These are phyloP conservation scores for Micronycteris hirsuta DNA, from an alignment of 2,113 vertebrate genomes.

Conservation along the genomic window DNA sequence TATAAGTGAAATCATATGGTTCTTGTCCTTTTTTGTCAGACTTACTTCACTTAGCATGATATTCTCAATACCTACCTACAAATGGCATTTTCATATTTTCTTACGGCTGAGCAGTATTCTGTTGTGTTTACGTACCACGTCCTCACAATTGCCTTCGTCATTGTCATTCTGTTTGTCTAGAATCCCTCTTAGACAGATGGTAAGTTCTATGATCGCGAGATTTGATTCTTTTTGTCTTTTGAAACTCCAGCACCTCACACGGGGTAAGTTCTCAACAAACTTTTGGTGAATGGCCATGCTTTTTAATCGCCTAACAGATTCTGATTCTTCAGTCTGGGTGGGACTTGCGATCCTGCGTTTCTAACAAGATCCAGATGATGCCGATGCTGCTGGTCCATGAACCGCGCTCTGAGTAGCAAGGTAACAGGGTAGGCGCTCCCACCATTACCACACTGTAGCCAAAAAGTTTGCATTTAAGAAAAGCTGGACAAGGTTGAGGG, in stretches of 20 bases:
- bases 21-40: not conserved
- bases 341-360: not conserved
- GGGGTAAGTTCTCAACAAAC: not conserved
- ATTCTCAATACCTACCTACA: not conserved
- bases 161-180: not conserved
- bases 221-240: not conserved
- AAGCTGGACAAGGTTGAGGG: not conserved
- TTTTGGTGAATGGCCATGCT: not conserved
- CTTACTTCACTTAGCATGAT: not conserved
- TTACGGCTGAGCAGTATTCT: not conserved
- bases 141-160: not conserved
- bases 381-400: not conserved
- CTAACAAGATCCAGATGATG: not conserved
- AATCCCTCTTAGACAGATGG: not conserved
- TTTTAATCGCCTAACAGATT: not conserved
- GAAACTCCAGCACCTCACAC: not conserved
- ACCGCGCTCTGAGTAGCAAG: not conserved
- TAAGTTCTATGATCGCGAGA: not conserved
- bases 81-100: not conserved
- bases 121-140: not conserved
- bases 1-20: not conserved
- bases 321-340: not conserved
- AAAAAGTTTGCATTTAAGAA: constrained; percentile 5
- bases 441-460: not conserved
- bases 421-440: not conserved